Percentiles rank a stretch among this genome's conserved stretches.
These are phyloP conservation scores for Oreochromis niloticus DNA, from an alignment of 2,113 vertebrate species.

Conservation along the genomic window DNA sequence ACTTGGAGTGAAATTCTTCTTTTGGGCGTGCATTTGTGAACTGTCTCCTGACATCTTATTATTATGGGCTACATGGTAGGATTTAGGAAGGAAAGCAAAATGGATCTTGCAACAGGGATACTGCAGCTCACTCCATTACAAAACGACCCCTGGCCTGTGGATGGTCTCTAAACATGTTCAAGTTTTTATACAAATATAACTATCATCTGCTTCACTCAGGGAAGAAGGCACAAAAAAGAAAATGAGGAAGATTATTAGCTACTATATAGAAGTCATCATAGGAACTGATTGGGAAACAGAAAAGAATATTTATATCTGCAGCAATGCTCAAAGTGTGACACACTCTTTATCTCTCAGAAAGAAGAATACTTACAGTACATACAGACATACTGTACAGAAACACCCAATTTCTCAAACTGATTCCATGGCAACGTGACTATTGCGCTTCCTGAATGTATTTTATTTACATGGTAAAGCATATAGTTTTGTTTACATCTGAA, in stretches of 20 bases:
- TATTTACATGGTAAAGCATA: background rate
- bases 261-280: background rate
- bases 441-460: background rate
- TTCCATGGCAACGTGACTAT: background rate
- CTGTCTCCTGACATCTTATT: background rate
- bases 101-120: background rate
- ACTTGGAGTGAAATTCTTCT: background rate
- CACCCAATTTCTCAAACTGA: background rate
- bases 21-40: background rate
- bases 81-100: background rate
- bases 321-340: background rate
- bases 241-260: background rate
- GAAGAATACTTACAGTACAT: background rate
- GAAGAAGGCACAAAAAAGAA: background rate
- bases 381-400: background rate
- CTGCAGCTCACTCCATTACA: background rate
- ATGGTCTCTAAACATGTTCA: background rate
- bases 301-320: slow-evolving; percentile 18
- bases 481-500: background rate
- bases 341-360: background rate
- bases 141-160: background rate
- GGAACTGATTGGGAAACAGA: background rate
- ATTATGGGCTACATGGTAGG: background rate
- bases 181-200: background rate
- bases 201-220: background rate